Evolutionary conservation across 1,140 invertebrate genomes (phyloP), one percentile per base, ranked within the genome.

Genomic region (Heliconius melpomene): DNA sequence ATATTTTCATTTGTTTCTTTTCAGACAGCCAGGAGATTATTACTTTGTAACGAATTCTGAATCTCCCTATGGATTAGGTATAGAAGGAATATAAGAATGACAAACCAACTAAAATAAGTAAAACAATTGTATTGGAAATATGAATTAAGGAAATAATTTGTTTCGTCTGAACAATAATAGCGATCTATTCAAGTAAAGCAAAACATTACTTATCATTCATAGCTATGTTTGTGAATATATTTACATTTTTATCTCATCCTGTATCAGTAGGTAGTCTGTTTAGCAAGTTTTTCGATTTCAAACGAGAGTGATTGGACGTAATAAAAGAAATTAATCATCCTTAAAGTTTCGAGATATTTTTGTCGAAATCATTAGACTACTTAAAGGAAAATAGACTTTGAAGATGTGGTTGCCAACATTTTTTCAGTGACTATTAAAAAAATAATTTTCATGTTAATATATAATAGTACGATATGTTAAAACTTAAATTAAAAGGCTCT

Each of bases 11-110:
- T 57, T 79, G 38, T 86, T 74, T 73, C 74, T 66, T 91, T 90
- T 73, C 89, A 93, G 92, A 8, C 57, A 79, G 29, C 87, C 87
- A 20, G 92, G 92, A 75, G 91, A 93, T 77, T 94, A 94, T 78
- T 94, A 85, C 77, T 88, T 93, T 36, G 82, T 86, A 66, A 94
- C 92, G 66, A 83, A 79, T n/a, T 79, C 84, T 38, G 76, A 83
- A 77, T 82, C 87, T 36, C 90, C 91, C 2, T 92, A 86, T 76
- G 92, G 92, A 70, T 84, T 92, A 2, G 89, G 88, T 6, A 79
- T 70, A 72, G 81, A 86, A 26, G 91, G 91, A 46, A 81, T 93
- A 60, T 90, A 52, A 52, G 54, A 86, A 29, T 46, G 18, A 18
- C 16, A 0, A 46, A 66, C 2, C 16, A 26, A 26, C 26, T 26